Conservation (phyloP, 2,113 vertebrate genomes). For the Xiphias gladius region DNA sequence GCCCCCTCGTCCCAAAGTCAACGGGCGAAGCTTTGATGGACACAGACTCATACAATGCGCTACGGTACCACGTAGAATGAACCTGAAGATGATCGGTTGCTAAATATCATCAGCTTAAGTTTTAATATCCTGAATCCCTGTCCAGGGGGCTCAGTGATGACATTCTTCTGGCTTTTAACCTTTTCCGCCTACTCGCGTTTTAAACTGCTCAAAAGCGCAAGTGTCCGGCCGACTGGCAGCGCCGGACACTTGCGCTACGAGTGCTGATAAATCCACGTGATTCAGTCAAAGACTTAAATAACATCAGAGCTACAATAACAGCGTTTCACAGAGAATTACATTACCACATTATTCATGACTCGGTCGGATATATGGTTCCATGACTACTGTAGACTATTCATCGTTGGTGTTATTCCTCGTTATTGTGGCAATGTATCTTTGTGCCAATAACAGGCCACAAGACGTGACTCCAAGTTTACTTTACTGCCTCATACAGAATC, state of each 20-base stretch:
- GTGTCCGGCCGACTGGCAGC: constrained; percentile 24
- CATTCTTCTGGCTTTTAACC: constrained; percentile 21
- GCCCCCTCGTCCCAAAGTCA: not conserved
- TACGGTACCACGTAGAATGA: not conserved
- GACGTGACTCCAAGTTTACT: not conserved
- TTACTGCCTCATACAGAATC: not conserved
- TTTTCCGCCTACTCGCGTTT: constrained; percentile 44
- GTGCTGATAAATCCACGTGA: not conserved
- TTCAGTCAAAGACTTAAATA: constrained; percentile 16
- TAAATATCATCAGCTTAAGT: not conserved
- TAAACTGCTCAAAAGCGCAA: constrained; percentile 3
- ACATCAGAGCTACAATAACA: not conserved
- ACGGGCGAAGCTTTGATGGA: not conserved
- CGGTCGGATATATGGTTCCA: not conserved
- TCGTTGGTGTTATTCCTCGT: too few species aligned
- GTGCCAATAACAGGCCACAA: not conserved
- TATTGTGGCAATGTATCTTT: not conserved
- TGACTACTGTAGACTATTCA: not conserved
- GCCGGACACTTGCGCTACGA: constrained; percentile 2
- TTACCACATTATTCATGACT: not conserved
- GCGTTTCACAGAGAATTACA: not conserved
- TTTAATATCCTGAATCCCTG: not conserved
- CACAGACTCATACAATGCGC: not conserved
- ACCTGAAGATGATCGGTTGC: not conserved
- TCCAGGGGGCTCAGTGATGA: not conserved